Percentiles rank a stretch among this genome's conserved stretches.
Conservation (phyloP, 2,113 vertebrate species). For the Coregonus clupeaformis region DNA sequence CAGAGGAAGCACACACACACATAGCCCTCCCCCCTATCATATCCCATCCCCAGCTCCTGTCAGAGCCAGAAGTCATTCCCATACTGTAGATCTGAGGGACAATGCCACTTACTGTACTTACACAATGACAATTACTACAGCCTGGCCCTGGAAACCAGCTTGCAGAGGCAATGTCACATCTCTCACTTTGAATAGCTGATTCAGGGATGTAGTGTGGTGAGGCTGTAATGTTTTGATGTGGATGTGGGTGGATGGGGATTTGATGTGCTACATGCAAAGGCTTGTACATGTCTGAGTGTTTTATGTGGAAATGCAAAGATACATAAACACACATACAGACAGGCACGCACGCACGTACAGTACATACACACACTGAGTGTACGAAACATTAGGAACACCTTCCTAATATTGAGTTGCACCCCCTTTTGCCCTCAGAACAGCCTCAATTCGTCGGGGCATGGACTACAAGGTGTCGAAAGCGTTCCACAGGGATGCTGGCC, state of each 20-base stretch:
- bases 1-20: not conserved
- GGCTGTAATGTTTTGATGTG: not conserved
- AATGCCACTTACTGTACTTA: constrained; percentile 24
- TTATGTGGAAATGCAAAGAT: not conserved
- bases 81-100: constrained; percentile 69
- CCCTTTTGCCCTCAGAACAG: too few species aligned
- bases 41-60: constrained; percentile 48
- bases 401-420: too few species aligned
- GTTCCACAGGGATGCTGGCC: too few species aligned
- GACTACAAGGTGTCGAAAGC: too few species aligned
- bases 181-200: constrained; percentile 34
- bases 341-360: not conserved
- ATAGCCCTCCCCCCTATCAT: constrained; percentile 5
- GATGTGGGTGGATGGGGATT: constrained; percentile 1
- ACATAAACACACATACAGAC: not conserved
- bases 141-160: constrained; percentile 28
- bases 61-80: constrained; percentile 76
- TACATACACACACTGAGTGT: not conserved
- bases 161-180: constrained; percentile 33
- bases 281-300: not conserved
- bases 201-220: constrained; percentile 37
- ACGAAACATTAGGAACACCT: too few species aligned
- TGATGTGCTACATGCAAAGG: not conserved
- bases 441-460: too few species aligned
- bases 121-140: constrained; percentile 53